Base-by-base conservation (phyloP, 1,140 invertebrate species). In the Diuraphis noxia region DNA sequence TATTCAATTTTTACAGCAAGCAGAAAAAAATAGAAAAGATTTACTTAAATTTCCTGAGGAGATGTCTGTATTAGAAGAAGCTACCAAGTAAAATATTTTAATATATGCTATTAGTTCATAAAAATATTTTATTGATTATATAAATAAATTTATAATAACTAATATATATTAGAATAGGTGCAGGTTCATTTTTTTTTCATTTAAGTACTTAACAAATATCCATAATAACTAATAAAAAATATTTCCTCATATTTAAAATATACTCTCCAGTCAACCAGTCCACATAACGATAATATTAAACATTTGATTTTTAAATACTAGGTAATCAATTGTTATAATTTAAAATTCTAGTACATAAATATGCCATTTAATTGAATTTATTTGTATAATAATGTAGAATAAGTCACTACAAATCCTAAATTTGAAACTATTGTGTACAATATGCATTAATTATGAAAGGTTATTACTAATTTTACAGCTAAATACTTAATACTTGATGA, bases 51-150 rank as follows among this genome's bases (percentile, higher is more conserved):
- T 99, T 93, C 95, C 97, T 7, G 96, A 97, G 56, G 96, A 97
- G 92, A 96, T 98, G 93, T 95, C 94, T 23, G 95, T 96, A 38
- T 94, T 99, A 82, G 98, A 98, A 94, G 97, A 98, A 93, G 97
- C 98, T 9, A 97, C 97, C 19, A 98, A 98, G 96, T 97, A 95
- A 95, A 52, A 52, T 52, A 86, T 25, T 86, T 38, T 52, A 34
- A 43, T 36, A 95, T 94, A 63, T 92, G 7, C 1, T 86, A 49
- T 49, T 34, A 52, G 25, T 25, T 81, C 23, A 81, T 40, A 25
- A 40, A 81, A 81, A 81, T 40, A 72, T 81, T 81, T 40, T 6
- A 81, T 25, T 7, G 8, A 19, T 3, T 81, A 63, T n/a, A 63
- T 13, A 63, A 63, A 63, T 13, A n/a, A 52, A 25, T 56, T 2